Percentiles rank a stretch among this genome's conserved stretches.
Conservation (phyloP, 1,140 invertebrate species). For the Capitella teleta region DNA sequence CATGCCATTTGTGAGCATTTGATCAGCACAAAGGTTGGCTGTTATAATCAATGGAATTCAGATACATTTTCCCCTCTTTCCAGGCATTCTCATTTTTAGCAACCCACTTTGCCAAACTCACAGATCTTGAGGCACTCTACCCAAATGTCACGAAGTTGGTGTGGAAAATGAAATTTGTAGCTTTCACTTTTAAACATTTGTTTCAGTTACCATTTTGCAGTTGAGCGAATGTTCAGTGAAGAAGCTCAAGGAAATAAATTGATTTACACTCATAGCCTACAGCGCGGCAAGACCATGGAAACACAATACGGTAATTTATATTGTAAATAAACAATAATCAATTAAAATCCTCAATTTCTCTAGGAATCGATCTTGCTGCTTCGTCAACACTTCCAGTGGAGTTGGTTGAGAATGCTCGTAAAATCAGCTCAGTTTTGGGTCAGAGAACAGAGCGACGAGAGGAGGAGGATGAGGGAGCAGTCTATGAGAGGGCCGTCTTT, state of each 20-base stretch:
- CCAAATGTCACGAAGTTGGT: conserved; percentile 67
- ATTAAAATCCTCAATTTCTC: no score
- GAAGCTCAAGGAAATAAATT: neutral
- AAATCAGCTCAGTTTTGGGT: no score
- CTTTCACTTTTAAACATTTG: neutral
- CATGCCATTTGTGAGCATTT: conserved; percentile 71
- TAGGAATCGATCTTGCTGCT: no score
- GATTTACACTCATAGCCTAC: neutral
- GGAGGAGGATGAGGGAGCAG: no score
- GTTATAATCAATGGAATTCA: neutral
- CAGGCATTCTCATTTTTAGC: conserved; percentile 66
- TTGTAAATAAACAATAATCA: no score
- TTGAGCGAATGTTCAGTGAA: neutral
- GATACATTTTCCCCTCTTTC: neutral
- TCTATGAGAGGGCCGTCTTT: no score
- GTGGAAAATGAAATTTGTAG: conserved; percentile 4
- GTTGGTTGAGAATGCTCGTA: no score
- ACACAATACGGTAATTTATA: neutral
- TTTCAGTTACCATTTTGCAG: neutral
- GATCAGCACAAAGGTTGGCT: conserved; percentile 45
- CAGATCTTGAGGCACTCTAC: conserved; percentile 60
- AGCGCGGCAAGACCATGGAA: neutral
- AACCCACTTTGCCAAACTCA: conserved; percentile 69
- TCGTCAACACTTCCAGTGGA: no score
- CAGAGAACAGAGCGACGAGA: no score